Evolutionary conservation across 2,797 vertebrate species (phyloP).

Genomic region (Oreonectes daqikongensis): DNA sequence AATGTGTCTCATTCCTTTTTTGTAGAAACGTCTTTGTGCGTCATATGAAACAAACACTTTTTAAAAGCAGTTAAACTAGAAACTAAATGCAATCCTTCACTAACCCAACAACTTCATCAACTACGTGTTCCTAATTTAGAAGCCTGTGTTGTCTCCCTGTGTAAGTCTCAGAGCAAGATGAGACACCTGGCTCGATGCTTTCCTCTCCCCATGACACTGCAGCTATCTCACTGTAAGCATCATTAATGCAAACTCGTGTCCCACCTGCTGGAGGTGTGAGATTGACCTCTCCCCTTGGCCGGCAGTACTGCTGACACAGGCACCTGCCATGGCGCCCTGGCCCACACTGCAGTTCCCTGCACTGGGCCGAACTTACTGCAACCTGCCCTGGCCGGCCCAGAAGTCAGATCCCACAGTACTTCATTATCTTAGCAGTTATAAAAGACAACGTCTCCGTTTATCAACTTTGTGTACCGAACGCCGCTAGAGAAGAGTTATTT

Average conservation of each 20-base stretch:
- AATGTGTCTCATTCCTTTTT: not conserved
- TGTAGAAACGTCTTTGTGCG: not conserved
- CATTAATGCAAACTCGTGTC: slow-evolving; percentile 57
- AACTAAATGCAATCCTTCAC: not conserved
- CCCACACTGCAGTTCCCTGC: slow-evolving; percentile 37
- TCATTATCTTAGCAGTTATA: slow-evolving; percentile 38
- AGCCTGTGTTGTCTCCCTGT: slow-evolving; percentile 17
- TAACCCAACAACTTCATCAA: slow-evolving; percentile 15
- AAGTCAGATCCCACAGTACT: slow-evolving; percentile 39
- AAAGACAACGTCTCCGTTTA: slow-evolving; percentile 32
- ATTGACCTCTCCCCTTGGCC: slow-evolving; percentile 60
- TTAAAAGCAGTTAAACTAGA: not conserved
- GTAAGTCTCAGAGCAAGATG: slow-evolving; percentile 26
- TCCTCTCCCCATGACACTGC: slow-evolving; percentile 44
- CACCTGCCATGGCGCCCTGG: slow-evolving; percentile 46
- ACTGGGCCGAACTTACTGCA: slow-evolving; percentile 33
- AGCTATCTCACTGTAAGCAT: slow-evolving; percentile 55
- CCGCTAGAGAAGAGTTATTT: slow-evolving; percentile 37
- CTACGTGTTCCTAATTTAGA: slow-evolving; percentile 28
- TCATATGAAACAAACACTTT: not conserved
- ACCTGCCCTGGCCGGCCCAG: slow-evolving; percentile 23
- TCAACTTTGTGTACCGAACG: slow-evolving; percentile 34
- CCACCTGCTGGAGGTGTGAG: slow-evolving; percentile 62
- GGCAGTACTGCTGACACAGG: slow-evolving; percentile 54
- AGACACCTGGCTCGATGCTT: slow-evolving; percentile 39